Evolutionary conservation across 2,113 vertebrate species (phyloP), one percentile per base, ranked within the genome.

Genomic region (Myxocyprinus asiaticus): DNA sequence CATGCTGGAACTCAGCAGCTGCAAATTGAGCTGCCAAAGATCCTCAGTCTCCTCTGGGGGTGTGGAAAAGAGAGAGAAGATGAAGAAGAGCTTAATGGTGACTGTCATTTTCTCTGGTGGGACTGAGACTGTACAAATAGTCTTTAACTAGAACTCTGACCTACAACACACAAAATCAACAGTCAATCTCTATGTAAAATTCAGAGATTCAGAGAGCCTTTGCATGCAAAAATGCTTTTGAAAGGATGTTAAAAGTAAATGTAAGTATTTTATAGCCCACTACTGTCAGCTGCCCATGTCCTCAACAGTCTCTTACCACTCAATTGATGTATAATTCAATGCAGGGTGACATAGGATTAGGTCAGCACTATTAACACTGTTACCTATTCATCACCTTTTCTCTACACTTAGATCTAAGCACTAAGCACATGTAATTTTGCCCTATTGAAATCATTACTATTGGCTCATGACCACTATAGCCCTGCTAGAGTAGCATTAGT

Each of bases 11-110:
- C 86, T 71, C 81, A 82, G 83, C 64, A 86, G 86, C 14, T 79
- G 81, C 86, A 91, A 91, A 93, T 90, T 91, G 89, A 92, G 87
- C 86, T 88, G 80, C 87, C 84, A 78, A 73, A 80, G 78, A 82
- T 90, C 82, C 79, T 78, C 86, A 72, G 76, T 86, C 80, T 87
- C 78, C 67, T 84, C n/a, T n/a, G 73, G 73, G 67, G 67, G 15
- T 15, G 67, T 11, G 44, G 55, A 69, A n/a, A 63, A 81, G 72
- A 81, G 66, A 56, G 15, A 85, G 83, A 67, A 77, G 85, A 33
- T 33, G 22, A 72, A 44, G 81, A 50, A 14, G 53, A 56, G 66
- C 80, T 75, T 58, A 68, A 81, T 86, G 83, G 67, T 79, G 47
- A 85, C 67, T 48, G 86, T 78, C 81, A 82, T 67, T 84, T 82